Evolutionary conservation across 2,797 vertebrate species (phyloP), one percentile per base, ranked within the genome.

Genomic region (Loriculus beryllinus): DNA sequence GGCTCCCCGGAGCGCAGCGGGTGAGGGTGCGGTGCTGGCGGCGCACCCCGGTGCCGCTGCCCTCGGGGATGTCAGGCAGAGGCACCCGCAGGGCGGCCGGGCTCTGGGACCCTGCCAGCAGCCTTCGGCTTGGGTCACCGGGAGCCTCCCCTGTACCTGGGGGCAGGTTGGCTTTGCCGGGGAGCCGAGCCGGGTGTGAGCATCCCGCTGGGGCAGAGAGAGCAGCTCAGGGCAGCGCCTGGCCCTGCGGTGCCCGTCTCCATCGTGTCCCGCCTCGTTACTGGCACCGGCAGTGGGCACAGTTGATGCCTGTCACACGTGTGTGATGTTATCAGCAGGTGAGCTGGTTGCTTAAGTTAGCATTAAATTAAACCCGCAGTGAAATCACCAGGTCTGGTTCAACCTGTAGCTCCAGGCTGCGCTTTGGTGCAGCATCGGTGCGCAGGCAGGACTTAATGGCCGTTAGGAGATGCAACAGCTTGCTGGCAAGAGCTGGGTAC

Each of bases 1-100:
- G 43, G 80, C 31, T 82, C 47, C n/a, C 52, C 3, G 8, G 16
- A 1, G 59, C 0, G 1, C 37, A 9, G 33, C 6, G 57, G 57
- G 40, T 0, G 7, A 45, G 57, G n/a, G 11, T 1, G 2, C 0
- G 5, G 39, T 37, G 10, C 7, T n/a, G 14, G 22, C 1, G 3
- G 43, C 82, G 13, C 47, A 7, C 42, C 59, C 47, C 1, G 8
- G 7, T 19, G 57, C 43, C 49, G 74, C 60, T 49, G 59, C 16
- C 33, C 17, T 19, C 6, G 1, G 48, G 28, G 90, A 39, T 87
- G 72, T 42, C 88, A 49, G 45, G 45, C 84, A 14, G 17, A 3
- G 64, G 56, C 82, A 54, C 23, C 11, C 1, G 29, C 60, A 5
- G 9, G 63, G 37, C 48, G 42, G 70, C 26, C 4, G 4, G 33